Conservation (phyloP, 1,140 invertebrate genomes). For the Bombus pascuorum region DNA sequence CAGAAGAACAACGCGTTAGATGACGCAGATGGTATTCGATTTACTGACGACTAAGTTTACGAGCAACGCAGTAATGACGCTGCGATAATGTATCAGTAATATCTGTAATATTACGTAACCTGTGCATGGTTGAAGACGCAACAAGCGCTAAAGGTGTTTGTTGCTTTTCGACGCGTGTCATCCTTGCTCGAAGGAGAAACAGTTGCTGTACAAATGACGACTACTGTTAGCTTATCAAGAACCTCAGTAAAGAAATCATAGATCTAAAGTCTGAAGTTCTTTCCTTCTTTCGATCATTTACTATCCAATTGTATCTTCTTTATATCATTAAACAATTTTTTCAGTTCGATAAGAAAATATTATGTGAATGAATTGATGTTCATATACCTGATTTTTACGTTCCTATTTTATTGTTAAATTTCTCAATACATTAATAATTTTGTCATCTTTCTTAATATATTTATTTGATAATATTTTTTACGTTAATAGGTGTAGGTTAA, state of each 20-base stretch:
- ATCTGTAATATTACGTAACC: slow-evolving; percentile 4
- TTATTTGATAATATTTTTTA: background rate
- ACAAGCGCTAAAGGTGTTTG: background rate
- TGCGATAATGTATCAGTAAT: slow-evolving; percentile 11
- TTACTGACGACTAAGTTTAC: slow-evolving; percentile 1
- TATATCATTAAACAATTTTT: too few species aligned
- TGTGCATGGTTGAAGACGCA: background rate
- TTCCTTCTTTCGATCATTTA: too few species aligned
- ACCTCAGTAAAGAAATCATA: too few species aligned
- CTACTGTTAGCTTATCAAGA: too few species aligned
- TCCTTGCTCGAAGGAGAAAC: background rate
- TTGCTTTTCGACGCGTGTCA: slow-evolving; percentile 1
- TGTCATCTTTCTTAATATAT: too few species aligned
- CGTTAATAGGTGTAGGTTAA: background rate
- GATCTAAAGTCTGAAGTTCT: too few species aligned
- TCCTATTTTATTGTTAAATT: background rate
- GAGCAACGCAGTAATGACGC: slow-evolving; percentile 26
- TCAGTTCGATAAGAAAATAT: too few species aligned
- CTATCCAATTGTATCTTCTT: too few species aligned
- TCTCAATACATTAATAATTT: background rate
- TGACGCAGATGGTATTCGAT: slow-evolving; percentile 7
- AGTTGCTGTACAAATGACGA: too few species aligned
- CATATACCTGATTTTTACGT: background rate
- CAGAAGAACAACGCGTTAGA: slow-evolving; percentile 1
- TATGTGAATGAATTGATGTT: background rate